Percentiles rank a stretch among this genome's conserved stretches.
phyloP scores from a whole-genome alignment of 1,140 invertebrate species.

The Doryteuthis pealeii region DNA sequence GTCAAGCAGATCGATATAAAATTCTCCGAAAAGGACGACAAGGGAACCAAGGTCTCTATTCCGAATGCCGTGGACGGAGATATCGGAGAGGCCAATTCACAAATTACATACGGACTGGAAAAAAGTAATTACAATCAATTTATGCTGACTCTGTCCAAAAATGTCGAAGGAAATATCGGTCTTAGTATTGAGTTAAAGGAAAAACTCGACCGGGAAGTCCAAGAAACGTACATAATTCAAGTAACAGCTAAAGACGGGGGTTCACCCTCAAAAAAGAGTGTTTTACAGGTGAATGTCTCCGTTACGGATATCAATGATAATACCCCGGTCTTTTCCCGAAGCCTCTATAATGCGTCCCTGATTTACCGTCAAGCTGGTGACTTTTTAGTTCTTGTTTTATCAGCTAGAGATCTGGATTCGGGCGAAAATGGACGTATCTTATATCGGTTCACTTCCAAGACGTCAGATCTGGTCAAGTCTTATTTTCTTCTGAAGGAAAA shows the following conservation, averaged over 20 bases:
- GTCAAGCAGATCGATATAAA: slow-evolving; percentile 29
- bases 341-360: slow-evolving; percentile 27
- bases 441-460: slow-evolving; percentile 78
- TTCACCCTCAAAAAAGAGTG: slow-evolving; percentile 50
- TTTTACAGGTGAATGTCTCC: slow-evolving; percentile 68
- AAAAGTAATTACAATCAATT: slow-evolving; percentile 29
- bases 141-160: slow-evolving; percentile 27
- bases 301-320: slow-evolving; percentile 46
- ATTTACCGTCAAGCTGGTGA: slow-evolving; percentile 61
- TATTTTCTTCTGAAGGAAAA: slow-evolving; percentile 75
- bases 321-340: slow-evolving; percentile 33
- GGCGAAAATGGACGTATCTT: slow-evolving; percentile 47
- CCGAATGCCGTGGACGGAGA: slow-evolving; percentile 46
- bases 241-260: slow-evolving; percentile 70
- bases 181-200: slow-evolving; percentile 44
- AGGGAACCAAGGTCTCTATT: slow-evolving; percentile 71
- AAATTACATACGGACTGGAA: slow-evolving; percentile 43
- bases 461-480: slow-evolving; percentile 83
- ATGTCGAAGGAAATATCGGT: slow-evolving; percentile 20
- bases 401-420: slow-evolving; percentile 46
- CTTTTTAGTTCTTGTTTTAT: slow-evolving; percentile 73
- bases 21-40: slow-evolving; percentile 58
- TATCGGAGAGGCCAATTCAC: slow-evolving; percentile 65
- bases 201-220: slow-evolving; percentile 76
- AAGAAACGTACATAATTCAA: slow-evolving; percentile 69